Conservation (phyloP, 2,888 invertebrate species). For the Blastobasis adustella region DNA sequence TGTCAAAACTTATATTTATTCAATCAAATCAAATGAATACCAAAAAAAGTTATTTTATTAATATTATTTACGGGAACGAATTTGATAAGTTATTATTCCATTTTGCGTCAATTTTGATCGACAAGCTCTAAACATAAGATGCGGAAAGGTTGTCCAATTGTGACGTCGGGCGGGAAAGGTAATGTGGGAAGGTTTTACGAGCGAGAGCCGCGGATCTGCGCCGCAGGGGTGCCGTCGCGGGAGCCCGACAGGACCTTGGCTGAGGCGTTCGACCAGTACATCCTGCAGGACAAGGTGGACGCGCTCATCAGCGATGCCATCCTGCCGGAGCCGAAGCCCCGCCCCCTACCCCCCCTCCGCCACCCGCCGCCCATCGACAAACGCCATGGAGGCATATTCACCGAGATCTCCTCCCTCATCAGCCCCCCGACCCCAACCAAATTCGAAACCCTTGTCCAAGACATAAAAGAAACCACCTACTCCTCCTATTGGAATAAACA, state of each 20-base stretch:
- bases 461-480: constrained; percentile 50
- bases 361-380: constrained; percentile 38
- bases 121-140: constrained; percentile 19
- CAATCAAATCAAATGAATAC: no score
- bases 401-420: constrained; percentile 33
- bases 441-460: constrained; percentile 45
- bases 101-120: no score
- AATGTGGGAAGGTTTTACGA: constrained; percentile 52
- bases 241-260: constrained; percentile 37
- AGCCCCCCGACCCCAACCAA: constrained; percentile 49
- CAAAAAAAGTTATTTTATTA: no score
- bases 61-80: no score
- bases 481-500: constrained; percentile 52
- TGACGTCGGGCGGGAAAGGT: constrained; percentile 55
- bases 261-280: constrained; percentile 44
- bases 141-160: constrained; percentile 45
- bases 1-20: no score
- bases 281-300: constrained; percentile 53
- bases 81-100: no score
- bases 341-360: constrained; percentile 39
- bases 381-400: constrained; percentile 37
- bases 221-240: constrained; percentile 50
- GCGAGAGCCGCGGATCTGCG: constrained; percentile 47
- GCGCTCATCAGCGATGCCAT: constrained; percentile 50
- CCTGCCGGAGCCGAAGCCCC: constrained; percentile 36